Evolutionary conservation across 2,888 invertebrate genomes (phyloP).

Genomic region (Brachypalpus laphriformis): DNA sequence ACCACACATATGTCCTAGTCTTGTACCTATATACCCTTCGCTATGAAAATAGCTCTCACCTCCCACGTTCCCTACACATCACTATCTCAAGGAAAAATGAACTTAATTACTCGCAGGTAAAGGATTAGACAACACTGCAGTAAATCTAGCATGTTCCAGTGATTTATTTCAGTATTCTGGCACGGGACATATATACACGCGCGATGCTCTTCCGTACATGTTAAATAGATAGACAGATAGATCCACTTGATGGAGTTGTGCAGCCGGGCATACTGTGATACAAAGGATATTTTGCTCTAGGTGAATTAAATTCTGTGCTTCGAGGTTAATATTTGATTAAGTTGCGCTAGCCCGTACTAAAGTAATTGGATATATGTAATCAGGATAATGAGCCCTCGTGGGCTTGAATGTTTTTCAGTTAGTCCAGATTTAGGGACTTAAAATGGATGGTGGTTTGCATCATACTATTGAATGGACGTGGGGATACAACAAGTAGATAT

Average conservation of each 20-base stretch:
- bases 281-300: not conserved
- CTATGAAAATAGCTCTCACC: too few species aligned
- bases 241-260: too few species aligned
- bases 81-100: too few species aligned
- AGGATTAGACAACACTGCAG: not conserved
- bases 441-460: too few species aligned
- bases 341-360: not conserved
- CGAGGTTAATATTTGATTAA: not conserved
- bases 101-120: not conserved
- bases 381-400: not conserved
- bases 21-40: too few species aligned
- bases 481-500: too few species aligned
- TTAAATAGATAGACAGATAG: not conserved
- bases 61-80: too few species aligned
- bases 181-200: not conserved
- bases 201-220: not conserved
- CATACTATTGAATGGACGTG: too few species aligned
- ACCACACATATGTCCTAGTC: too few species aligned
- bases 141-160: not conserved
- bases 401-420: not conserved
- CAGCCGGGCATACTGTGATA: not conserved
- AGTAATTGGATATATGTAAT: not conserved
- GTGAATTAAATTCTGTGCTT: not conserved
- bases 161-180: not conserved
- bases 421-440: too few species aligned